Base-by-base conservation (phyloP, 2,797 vertebrate genomes). In the Enteromius viviparus region DNA sequence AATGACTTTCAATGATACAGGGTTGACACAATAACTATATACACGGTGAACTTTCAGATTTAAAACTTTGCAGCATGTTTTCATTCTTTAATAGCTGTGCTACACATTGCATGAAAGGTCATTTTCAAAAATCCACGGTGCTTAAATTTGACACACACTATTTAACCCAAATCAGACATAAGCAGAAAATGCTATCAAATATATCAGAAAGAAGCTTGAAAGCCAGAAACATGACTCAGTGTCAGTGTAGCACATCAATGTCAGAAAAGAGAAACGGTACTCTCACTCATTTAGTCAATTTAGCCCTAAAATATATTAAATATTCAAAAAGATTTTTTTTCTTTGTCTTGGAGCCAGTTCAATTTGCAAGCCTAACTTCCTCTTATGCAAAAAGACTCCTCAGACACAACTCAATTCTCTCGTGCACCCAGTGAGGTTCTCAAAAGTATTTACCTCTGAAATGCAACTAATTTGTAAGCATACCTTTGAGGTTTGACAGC, bases 381-480 rank as follows among this genome's bases (percentile, higher is more conserved):
- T 40, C 68, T 76, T 66, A 76, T 79, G 64, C 71, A 65, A 68
- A 76, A 42, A 26, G 34, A 68, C 55, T 82, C 76, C 76, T 82
- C 53, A 70, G 75, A 81, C 69, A 65, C 64, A 65, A 78, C 37
- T 81, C 51, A 78, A 51, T 78, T 83, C 66, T 83, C 37, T 19
- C 3, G 23, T 55, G 64, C 17, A 69, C 79, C 62, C 26, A 6
- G 42, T 71, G 72, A 47, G 49, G 62, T 49, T 82, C 58, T 86
- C 76, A 84, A 47, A 83, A 84, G 70, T 79, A 84, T 76, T 87
- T 86, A 79, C 84, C 66, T 58, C 49, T 34, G 65, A 81, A 87
- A 81, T 14, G 75, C 70, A 72, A 45, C 83, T 84, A n/a, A 84
- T 86, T 86, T 86, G 85, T 80, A 86, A 82, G 37, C 58, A 45